These are phyloP conservation scores for Epinotia bilunana DNA, from an alignment of 2,888 invertebrate genomes.

Conservation along the genomic window DNA sequence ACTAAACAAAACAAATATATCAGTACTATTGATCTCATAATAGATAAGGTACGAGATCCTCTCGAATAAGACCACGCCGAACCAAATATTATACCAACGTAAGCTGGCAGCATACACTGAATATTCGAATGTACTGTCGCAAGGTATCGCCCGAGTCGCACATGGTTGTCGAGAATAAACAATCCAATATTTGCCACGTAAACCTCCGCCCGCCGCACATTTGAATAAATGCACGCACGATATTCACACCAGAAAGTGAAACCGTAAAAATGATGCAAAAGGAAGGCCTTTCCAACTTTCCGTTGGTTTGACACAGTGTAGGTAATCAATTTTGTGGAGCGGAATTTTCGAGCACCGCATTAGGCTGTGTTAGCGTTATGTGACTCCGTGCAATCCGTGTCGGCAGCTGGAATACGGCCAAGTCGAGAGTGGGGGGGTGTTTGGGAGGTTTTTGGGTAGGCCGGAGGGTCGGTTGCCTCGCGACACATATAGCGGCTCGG, in stretches of 20 bases:
- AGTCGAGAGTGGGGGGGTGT: constrained; percentile 53
- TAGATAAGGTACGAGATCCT: neutral
- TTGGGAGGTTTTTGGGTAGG: constrained; percentile 50
- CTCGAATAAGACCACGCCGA: constrained; percentile 16
- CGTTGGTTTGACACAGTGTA: constrained; percentile 45
- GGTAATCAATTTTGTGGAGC: constrained; percentile 49
- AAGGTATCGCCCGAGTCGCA: constrained; percentile 41
- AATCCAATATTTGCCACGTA: constrained; percentile 48
- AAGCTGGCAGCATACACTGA: constrained; percentile 23
- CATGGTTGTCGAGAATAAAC: constrained; percentile 45
- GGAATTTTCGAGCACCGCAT: constrained; percentile 40
- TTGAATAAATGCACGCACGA: constrained; percentile 60
- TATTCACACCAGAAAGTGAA: constrained; percentile 61
- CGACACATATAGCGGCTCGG: constrained; percentile 78
- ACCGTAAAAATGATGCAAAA: constrained; percentile 68
- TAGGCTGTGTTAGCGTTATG: constrained; percentile 43
- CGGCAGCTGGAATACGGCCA: constrained; percentile 59
- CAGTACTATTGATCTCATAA: neutral
- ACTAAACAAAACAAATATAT: neutral
- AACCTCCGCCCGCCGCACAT: constrained; percentile 49
- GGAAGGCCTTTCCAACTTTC: constrained; percentile 47
- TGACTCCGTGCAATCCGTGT: constrained; percentile 53
- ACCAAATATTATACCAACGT: constrained; percentile 36
- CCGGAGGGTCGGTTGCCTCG: constrained; percentile 63
- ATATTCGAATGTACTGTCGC: constrained; percentile 27